phyloP scores from a whole-genome alignment of 1,140 invertebrate species.

The Callitettix versicolor region DNA sequence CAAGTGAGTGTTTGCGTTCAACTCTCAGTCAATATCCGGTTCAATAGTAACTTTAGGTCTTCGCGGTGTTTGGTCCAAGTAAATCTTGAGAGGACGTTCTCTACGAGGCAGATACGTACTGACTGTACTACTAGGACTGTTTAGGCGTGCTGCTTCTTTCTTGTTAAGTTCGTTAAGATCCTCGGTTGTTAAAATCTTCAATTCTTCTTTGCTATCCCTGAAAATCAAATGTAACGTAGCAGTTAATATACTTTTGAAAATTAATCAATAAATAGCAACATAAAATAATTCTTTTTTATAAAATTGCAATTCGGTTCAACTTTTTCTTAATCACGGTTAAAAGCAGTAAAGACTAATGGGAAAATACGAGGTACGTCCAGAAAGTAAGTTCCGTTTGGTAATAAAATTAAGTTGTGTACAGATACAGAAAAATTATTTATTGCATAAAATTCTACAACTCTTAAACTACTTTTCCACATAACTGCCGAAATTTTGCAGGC shows the following conservation, averaged over 20 bases:
- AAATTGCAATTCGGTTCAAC: too few relatives aligned
- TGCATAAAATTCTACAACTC: too few relatives aligned
- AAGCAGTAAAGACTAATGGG: too few relatives aligned
- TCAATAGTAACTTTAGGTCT: not conserved
- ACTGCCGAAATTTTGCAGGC: too few relatives aligned
- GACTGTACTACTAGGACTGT: conserved; percentile 31
- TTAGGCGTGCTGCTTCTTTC: conserved; percentile 43
- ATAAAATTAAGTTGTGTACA: too few relatives aligned
- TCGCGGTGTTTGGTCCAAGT: conserved; percentile 52
- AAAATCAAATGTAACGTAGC: conserved; percentile 23
- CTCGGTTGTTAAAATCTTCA: conserved; percentile 45
- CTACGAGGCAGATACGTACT: conserved; percentile 44
- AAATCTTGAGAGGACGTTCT: conserved; percentile 64
- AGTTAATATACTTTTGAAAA: not conserved
- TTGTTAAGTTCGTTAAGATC: conserved; percentile 45
- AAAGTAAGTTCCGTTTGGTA: too few relatives aligned
- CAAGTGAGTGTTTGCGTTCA: too few relatives aligned
- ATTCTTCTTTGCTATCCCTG: conserved; percentile 52
- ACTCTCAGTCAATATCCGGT: conserved; percentile 17
- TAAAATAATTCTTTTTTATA: too few relatives aligned
- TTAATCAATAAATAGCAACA: not conserved
- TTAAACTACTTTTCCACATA: too few relatives aligned
- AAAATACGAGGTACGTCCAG: too few relatives aligned
- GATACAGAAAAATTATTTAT: too few relatives aligned
- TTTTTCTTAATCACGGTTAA: too few relatives aligned